A percentile compares a stretch with the other conserved stretches of the same genome.
These are phyloP conservation scores for Drosophila bipectinata DNA, from an alignment of 1,140 invertebrate genomes.

Conservation along the genomic window DNA sequence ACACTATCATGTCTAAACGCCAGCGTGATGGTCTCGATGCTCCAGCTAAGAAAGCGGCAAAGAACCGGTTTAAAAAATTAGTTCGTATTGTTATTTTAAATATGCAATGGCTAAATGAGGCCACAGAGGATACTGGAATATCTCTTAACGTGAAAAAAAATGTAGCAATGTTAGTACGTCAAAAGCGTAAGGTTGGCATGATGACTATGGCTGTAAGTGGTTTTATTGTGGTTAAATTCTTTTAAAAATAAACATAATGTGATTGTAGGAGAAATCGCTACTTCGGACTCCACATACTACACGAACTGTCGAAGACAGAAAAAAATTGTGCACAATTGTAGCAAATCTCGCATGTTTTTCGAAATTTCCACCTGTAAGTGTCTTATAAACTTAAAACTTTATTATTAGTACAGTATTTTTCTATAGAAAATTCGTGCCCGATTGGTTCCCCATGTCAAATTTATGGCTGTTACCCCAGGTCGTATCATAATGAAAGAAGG, in stretches of 20 bases:
- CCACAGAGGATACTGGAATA: conserved; percentile 43
- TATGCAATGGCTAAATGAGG: conserved; percentile 56
- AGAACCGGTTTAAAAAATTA: conserved; percentile 40
- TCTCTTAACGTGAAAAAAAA: conserved; percentile 60
- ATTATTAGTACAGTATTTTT: not conserved
- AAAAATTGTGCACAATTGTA: conserved; percentile 52
- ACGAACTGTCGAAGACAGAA: conserved; percentile 52
- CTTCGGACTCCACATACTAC: conserved; percentile 26
- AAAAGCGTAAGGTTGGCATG: conserved; percentile 61
- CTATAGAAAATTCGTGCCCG: conserved; percentile 59
- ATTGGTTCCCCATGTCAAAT: conserved; percentile 48
- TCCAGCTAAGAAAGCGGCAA: not conserved
- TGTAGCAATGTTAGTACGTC: conserved; percentile 51
- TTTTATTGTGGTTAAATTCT: not conserved
- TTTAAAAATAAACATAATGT: not conserved
- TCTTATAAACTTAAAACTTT: not conserved
- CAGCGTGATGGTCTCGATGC: conserved; percentile 25
- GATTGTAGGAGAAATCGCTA: conserved; percentile 49
- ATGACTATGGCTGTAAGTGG: conserved; percentile 50
- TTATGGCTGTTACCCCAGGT: conserved; percentile 25
- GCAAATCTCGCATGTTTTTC: conserved; percentile 46
- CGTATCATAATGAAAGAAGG: conserved; percentile 46
- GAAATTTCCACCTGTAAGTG: conserved; percentile 52
- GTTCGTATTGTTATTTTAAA: conserved; percentile 53
- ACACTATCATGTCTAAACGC: conserved; percentile 31